These are phyloP conservation scores for Toxotes jaculatrix DNA, from an alignment of 2,113 vertebrate species.

Conservation along the genomic window DNA sequence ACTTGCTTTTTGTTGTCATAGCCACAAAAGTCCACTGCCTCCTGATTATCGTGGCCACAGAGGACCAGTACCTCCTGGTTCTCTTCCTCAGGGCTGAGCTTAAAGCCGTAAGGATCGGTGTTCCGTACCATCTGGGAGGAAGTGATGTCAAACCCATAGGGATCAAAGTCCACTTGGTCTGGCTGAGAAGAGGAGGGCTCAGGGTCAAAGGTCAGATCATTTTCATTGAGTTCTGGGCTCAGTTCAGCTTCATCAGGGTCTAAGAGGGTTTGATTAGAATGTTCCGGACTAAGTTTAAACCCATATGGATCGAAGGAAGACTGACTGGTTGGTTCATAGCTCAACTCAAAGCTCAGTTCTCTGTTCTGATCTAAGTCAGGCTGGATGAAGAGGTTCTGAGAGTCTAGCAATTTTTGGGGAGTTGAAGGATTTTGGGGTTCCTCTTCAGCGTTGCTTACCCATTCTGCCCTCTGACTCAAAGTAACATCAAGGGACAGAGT, in stretches of 20 bases:
- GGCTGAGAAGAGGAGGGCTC: constrained; percentile 46
- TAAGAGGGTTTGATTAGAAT: constrained; percentile 74
- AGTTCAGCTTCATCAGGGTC: constrained; percentile 74
- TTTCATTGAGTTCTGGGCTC: constrained; percentile 64
- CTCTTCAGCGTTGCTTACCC: neutral
- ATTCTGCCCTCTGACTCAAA: constrained; percentile 7
- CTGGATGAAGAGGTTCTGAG: constrained; percentile 26
- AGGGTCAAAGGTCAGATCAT: constrained; percentile 55
- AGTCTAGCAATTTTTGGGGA: constrained; percentile 42
- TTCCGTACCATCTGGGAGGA: constrained; percentile 56
- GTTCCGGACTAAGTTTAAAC: constrained; percentile 83
- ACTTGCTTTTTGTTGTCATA: constrained; percentile 45
- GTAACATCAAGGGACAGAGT: neutral
- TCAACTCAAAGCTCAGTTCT: constrained; percentile 66
- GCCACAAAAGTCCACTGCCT: constrained; percentile 30
- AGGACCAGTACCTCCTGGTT: constrained; percentile 72
- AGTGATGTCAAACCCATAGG: constrained; percentile 59
- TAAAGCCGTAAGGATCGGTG: constrained; percentile 79
- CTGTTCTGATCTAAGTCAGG: constrained; percentile 40
- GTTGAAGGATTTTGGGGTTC: neutral
- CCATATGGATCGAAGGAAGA: constrained; percentile 81
- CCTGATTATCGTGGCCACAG: constrained; percentile 47
- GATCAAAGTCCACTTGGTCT: constrained; percentile 53
- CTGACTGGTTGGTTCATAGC: constrained; percentile 65
- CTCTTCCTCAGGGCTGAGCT: constrained; percentile 74